Base-by-base conservation (phyloP, 2,888 invertebrate genomes). In the Athetis lepigone region DNA sequence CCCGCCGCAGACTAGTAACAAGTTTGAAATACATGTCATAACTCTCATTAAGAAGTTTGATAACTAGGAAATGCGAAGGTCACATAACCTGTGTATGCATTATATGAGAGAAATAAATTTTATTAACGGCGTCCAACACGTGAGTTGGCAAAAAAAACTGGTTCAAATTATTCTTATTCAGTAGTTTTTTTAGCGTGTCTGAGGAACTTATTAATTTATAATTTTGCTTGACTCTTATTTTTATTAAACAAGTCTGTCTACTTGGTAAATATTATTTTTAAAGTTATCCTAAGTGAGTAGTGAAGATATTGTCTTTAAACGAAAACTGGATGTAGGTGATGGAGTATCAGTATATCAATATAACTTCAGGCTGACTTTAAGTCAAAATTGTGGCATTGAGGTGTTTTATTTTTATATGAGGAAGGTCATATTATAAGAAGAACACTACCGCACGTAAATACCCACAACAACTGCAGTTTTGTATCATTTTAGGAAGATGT, bases 61-160 rank as follows among this genome's bases (percentile, higher is more conserved):
- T 52, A 25, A 40, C n/a, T n/a, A 58, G 69, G 58, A 75, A 75
- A 63, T 58, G 58, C 29, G 55, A 63, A 75, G 72, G 76, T 59
- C 76, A 63, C 39, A 39, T 19, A 58, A 58, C 70, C 7, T 25
- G 58, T 73, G 36, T 40, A 39, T n/a, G n/a, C n/a, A n/a, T n/a
- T n/a, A n/a, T n/a, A n/a, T 27, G 23, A 45, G 42, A 52, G n/a
- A 58, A 62, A 51, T 75, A 51, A 47, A 70, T 70, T n/a, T n/a
- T n/a, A 63, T 75, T 58, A 63, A 70, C 63, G 58, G 56, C 13
- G 13, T 27, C 6, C 37, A 50, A 51, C 62, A 63, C 40, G 43
- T 68, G 62, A 45, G 8, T 7, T 46, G 39, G 40, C 36, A 40
- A 50, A n/a, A 27, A 18, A 46, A 54, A 64, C 45, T 29, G 9